Conservation (phyloP, 2,797 vertebrate species). For the Pampus argenteus region DNA sequence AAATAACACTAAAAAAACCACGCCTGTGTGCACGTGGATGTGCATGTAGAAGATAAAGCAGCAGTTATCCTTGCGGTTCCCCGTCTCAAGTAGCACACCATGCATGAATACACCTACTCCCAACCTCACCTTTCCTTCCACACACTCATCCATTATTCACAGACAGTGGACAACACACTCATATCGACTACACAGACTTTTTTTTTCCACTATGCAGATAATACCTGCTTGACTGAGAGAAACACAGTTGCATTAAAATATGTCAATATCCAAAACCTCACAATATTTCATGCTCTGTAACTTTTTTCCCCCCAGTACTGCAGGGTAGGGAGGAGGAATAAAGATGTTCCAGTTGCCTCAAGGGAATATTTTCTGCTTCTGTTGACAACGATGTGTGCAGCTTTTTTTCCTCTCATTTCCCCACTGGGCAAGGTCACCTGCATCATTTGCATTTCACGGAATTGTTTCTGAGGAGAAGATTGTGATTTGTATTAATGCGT, state of each 20-base stretch:
- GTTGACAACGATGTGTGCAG: conserved; percentile 69
- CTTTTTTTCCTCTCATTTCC: conserved; percentile 66
- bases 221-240: conserved; percentile 62
- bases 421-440: conserved; percentile 79
- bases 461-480: conserved; percentile 73
- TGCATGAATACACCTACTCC: conserved; percentile 64
- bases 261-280: conserved; percentile 66
- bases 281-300: conserved; percentile 61
- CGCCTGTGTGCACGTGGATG: conserved; percentile 1
- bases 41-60: conserved; percentile 17
- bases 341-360: conserved; percentile 57
- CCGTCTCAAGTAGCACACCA: conserved; percentile 38
- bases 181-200: conserved; percentile 49
- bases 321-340: conserved; percentile 44
- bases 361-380: conserved; percentile 65
- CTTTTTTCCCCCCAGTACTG: conserved; percentile 29
- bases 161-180: conserved; percentile 54
- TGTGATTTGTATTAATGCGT: conserved; percentile 81
- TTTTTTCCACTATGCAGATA: conserved; percentile 65
- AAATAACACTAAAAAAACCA: background rate
- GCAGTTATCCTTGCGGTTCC: conserved; percentile 38
- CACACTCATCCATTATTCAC: conserved; percentile 78
- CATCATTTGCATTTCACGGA: conserved; percentile 79
- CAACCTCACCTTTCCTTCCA: conserved; percentile 64
- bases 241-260: conserved; percentile 65